Percentiles rank a stretch among this genome's conserved stretches.
Conservation (phyloP, 2,797 vertebrate genomes). For the Podargus strigoides region DNA sequence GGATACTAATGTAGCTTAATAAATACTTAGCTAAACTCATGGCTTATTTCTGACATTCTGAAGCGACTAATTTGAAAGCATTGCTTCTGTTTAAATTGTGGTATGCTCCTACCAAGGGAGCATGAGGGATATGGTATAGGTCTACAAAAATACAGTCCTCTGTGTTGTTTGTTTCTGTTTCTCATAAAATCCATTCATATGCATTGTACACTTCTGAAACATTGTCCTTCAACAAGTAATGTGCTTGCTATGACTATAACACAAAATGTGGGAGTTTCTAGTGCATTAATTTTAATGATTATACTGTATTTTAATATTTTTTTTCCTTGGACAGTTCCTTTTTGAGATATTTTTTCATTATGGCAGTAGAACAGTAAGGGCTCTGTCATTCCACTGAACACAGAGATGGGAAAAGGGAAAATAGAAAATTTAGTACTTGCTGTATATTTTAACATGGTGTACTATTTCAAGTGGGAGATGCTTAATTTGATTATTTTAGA, state of each 20-base stretch:
- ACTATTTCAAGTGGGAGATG: background rate
- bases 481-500: background rate
- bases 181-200: slow-evolving; percentile 32
- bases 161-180: slow-evolving; percentile 55
- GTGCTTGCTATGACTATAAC: background rate
- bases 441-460: background rate
- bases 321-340: background rate
- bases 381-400: background rate
- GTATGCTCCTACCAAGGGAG: background rate
- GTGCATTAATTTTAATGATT: background rate
- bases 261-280: background rate
- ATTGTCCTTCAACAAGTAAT: background rate
- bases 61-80: slow-evolving; percentile 34
- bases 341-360: background rate
- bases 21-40: background rate
- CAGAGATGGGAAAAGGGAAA: background rate
- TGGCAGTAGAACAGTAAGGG: background rate
- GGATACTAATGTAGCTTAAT: background rate
- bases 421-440: background rate
- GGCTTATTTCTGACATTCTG: slow-evolving; percentile 20
- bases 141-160: background rate
- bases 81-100: slow-evolving; percentile 7
- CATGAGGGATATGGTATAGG: background rate
- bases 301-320: background rate
- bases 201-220: background rate